Percentiles rank a stretch among this genome's conserved stretches.
Conservation (phyloP, 2,888 invertebrate species). For the Cephus runcator region DNA sequence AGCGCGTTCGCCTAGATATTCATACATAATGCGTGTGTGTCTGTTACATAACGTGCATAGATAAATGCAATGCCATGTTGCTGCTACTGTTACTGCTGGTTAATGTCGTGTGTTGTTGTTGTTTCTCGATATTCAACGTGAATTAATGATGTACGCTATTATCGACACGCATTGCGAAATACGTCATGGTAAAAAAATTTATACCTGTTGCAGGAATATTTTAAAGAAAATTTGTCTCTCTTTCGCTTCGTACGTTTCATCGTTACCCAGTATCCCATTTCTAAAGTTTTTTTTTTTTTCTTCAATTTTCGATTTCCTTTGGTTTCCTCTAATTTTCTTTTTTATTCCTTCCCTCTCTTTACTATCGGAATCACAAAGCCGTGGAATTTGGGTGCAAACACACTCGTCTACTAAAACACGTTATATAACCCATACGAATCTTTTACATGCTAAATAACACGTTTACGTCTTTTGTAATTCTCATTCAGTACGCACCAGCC, state of each 20-base stretch:
- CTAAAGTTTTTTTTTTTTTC: background rate
- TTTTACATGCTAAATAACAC: background rate
- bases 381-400: background rate
- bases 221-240: background rate
- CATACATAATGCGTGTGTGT: slow-evolving; percentile 23
- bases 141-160: background rate
- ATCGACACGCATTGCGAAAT: background rate
- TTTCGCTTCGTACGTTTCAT: background rate
- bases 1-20: background rate
- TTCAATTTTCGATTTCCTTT: slow-evolving; percentile 10
- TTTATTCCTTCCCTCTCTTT: slow-evolving; percentile 18
- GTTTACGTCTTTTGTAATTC: background rate
- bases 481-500: background rate
- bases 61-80: slow-evolving; percentile 44
- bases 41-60: slow-evolving; percentile 1
- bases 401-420: background rate
- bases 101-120: slow-evolving; percentile 64
- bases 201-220: background rate
- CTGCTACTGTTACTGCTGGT: slow-evolving; percentile 56
- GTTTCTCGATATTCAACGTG: slow-evolving; percentile 58
- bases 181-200: background rate
- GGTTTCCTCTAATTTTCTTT: slow-evolving; percentile 1
- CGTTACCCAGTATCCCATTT: background rate
- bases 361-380: background rate
- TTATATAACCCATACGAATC: background rate